These are phyloP conservation scores for Pholis gunnellus DNA, from an alignment of 2,113 vertebrate species.

Conservation along the genomic window DNA sequence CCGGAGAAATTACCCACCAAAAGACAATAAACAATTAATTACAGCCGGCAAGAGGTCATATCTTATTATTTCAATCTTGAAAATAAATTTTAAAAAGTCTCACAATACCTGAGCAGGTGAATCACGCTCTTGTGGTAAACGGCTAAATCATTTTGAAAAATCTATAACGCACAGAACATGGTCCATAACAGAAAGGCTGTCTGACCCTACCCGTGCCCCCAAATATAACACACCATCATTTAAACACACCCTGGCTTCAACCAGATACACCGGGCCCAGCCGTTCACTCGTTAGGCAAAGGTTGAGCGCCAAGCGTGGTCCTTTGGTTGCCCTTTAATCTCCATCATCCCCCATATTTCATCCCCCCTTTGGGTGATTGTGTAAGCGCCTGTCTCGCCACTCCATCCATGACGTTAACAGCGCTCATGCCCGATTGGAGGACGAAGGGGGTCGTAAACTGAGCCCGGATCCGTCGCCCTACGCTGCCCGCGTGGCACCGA, in stretches of 20 bases:
- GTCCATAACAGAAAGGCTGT: background rate
- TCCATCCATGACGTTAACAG: slow-evolving; percentile 72
- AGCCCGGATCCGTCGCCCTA: slow-evolving; percentile 45
- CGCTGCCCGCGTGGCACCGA: slow-evolving; percentile 59
- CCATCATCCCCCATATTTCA: slow-evolving; percentile 55
- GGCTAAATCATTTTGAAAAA: slow-evolving; percentile 1
- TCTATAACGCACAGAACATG: slow-evolving; percentile 4
- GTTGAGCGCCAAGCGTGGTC: slow-evolving; percentile 36
- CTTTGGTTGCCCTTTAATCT: slow-evolving; percentile 60
- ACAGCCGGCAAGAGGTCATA: slow-evolving; percentile 40
- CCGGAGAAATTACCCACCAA: slow-evolving; percentile 63
- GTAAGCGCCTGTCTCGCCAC: slow-evolving; percentile 23
- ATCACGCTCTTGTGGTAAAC: background rate
- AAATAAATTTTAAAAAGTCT: slow-evolving; percentile 49
- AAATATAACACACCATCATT: slow-evolving; percentile 26
- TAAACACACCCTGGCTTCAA: slow-evolving; percentile 19
- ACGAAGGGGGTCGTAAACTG: slow-evolving; percentile 64
- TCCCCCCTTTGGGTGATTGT: slow-evolving; percentile 38
- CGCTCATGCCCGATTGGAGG: slow-evolving; percentile 53
- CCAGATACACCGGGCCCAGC: slow-evolving; percentile 16
- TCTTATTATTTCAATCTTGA: slow-evolving; percentile 42
- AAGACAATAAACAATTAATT: slow-evolving; percentile 69
- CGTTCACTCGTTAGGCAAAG: slow-evolving; percentile 12
- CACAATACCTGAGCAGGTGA: slow-evolving; percentile 6
- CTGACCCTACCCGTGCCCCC: background rate